Percentiles rank a stretch among this genome's conserved stretches.
These are phyloP conservation scores for Enchytraeus crypticus DNA, from an alignment of 2,888 invertebrate genomes.

Conservation along the genomic window DNA sequence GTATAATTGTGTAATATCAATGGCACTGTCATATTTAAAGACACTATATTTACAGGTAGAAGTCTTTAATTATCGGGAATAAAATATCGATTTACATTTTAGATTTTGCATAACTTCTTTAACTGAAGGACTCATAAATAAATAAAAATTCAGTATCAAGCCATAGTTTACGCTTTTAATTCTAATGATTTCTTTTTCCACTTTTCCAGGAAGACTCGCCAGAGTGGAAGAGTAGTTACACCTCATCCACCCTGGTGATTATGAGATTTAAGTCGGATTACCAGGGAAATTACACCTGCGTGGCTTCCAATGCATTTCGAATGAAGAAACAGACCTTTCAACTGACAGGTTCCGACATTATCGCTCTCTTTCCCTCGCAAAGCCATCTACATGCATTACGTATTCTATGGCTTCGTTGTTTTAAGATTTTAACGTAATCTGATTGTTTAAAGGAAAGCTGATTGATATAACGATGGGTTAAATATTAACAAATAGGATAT, in stretches of 20 bases:
- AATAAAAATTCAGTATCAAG: too few species aligned
- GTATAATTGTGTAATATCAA: too few species aligned
- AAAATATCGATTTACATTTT: too few species aligned
- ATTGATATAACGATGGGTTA: too few species aligned
- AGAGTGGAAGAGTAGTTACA: slow-evolving; percentile 24
- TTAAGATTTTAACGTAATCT: not conserved
- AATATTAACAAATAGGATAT: too few species aligned
- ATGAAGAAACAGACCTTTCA: slow-evolving; percentile 23
- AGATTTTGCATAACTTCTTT: too few species aligned
- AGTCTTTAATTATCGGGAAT: too few species aligned
- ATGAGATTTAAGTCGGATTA: slow-evolving; percentile 23
- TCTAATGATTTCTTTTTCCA: too few species aligned
- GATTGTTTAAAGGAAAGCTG: not conserved
- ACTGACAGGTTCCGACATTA: slow-evolving; percentile 20
- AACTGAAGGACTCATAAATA: too few species aligned
- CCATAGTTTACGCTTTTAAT: too few species aligned
- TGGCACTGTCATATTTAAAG: too few species aligned
- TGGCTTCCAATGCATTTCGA: slow-evolving; percentile 26
- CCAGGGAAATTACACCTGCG: slow-evolving; percentile 29
- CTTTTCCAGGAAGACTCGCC: slow-evolving; percentile 28
- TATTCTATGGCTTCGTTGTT: not conserved
- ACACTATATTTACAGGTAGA: too few species aligned
- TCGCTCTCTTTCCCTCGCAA: not conserved
- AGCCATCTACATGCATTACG: not conserved
- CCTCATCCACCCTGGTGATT: slow-evolving; percentile 29